phyloP scores from a whole-genome alignment of 2,888 invertebrate species.

The Sceliomorpha sp. region DNA sequence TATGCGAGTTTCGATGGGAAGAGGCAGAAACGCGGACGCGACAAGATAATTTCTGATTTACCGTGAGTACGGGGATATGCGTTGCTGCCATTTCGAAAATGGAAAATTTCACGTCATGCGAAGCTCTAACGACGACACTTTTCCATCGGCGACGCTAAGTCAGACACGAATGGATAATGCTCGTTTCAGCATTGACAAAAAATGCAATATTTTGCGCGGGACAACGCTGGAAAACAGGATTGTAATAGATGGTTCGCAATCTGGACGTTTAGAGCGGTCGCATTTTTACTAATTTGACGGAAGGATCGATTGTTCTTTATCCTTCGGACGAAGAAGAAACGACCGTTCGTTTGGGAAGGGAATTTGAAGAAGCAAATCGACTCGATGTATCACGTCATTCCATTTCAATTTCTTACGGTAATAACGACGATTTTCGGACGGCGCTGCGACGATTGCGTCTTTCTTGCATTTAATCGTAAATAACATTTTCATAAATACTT shows the following conservation, averaged over 20 bases:
- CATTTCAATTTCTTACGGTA: too few relatives aligned
- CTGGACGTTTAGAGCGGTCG: constrained; percentile 19
- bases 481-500: too few relatives aligned
- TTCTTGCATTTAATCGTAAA: too few relatives aligned
- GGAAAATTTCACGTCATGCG: constrained; percentile 60
- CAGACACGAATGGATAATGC: constrained; percentile 49
- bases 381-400: too few relatives aligned
- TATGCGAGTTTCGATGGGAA: constrained; percentile 78
- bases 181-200: constrained; percentile 45
- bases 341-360: too few relatives aligned
- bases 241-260: constrained; percentile 42
- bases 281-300: not conserved
- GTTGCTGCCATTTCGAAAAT: constrained; percentile 66
- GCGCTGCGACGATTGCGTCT: too few relatives aligned
- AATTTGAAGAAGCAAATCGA: too few relatives aligned
- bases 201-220: constrained; percentile 43
- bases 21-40: constrained; percentile 74
- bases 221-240: constrained; percentile 25
- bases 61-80: constrained; percentile 62
- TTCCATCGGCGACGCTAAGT: constrained; percentile 48
- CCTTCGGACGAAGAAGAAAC: too few relatives aligned
- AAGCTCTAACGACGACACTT: constrained; percentile 43
- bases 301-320: too few relatives aligned
- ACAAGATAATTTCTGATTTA: constrained; percentile 80
- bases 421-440: too few relatives aligned